phyloP scores from a whole-genome alignment of 1,140 invertebrate species.

The Nymphalis io region DNA sequence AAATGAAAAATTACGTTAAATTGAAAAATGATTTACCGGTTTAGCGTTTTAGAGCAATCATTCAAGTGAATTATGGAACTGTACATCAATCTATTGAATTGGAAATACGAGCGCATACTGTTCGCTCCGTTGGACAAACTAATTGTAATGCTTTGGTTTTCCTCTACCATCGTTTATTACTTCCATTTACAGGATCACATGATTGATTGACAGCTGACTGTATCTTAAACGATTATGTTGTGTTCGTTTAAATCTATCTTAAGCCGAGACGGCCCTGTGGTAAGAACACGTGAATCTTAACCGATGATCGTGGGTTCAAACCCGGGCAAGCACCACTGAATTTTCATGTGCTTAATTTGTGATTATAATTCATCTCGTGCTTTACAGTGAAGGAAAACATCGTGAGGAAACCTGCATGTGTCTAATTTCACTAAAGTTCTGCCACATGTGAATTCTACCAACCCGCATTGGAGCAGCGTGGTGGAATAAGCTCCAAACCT shows the following conservation, averaged over 20 bases:
- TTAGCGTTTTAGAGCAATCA: not conserved
- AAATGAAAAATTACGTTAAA: conserved; percentile 14
- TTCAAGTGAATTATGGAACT: conserved; percentile 9
- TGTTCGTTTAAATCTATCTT: not conserved
- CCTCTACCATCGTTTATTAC: conserved; percentile 6
- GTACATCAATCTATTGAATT: conserved; percentile 8
- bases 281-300: too few relatives aligned
- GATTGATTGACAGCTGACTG: not conserved
- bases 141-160: conserved; percentile 19
- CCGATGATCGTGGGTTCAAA: too few relatives aligned
- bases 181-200: not conserved
- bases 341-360: too few relatives aligned
- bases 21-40: conserved; percentile 9
- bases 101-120: conserved; percentile 7
- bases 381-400: too few relatives aligned
- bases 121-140: conserved; percentile 15
- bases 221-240: not conserved
- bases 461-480: too few relatives aligned
- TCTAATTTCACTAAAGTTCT: too few relatives aligned
- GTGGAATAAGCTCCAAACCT: too few relatives aligned
- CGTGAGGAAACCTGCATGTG: too few relatives aligned
- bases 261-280: too few relatives aligned
- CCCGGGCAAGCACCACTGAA: too few relatives aligned
- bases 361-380: too few relatives aligned
- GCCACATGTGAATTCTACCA: too few relatives aligned